Conservation (phyloP, 2,888 invertebrate genomes). For the Sialis lutaria region DNA sequence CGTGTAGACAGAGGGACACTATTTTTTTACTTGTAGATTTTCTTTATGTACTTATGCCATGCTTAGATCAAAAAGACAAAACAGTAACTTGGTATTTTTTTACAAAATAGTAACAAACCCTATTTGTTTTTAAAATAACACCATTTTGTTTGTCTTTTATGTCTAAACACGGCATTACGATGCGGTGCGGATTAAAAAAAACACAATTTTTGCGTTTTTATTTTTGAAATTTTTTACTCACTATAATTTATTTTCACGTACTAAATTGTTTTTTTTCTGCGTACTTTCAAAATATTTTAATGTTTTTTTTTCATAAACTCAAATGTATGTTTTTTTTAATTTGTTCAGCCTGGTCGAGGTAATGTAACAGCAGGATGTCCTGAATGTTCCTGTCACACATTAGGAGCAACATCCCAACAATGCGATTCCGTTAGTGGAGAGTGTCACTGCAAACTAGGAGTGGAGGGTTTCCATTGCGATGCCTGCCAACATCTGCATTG, state of each 20-base stretch:
- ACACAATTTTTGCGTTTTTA: background rate
- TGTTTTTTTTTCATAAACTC: no score
- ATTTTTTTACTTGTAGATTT: no score
- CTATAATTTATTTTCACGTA: background rate
- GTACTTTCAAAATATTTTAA: background rate
- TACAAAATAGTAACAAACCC: no score
- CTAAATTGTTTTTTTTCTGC: background rate
- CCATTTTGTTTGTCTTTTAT: no score
- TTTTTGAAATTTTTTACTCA: background rate
- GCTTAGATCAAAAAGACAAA: no score
- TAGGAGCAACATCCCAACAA: conserved; percentile 43
- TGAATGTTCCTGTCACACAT: conserved; percentile 56
- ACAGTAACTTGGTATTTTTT: no score
- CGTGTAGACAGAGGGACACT: no score
- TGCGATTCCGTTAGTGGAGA: conserved; percentile 66
- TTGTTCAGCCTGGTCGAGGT: conserved; percentile 40
- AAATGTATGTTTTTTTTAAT: background rate
- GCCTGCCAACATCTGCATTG: conserved; percentile 53
- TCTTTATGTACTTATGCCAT: no score
- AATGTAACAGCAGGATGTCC: conserved; percentile 65
- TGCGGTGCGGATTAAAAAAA: no score
- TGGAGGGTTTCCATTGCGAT: conserved; percentile 61
- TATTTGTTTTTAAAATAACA: no score
- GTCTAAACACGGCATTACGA: no score
- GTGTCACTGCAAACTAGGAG: conserved; percentile 62